Conservation (phyloP, 2,888 invertebrate species). For the Megastigmus dorsalis region DNA sequence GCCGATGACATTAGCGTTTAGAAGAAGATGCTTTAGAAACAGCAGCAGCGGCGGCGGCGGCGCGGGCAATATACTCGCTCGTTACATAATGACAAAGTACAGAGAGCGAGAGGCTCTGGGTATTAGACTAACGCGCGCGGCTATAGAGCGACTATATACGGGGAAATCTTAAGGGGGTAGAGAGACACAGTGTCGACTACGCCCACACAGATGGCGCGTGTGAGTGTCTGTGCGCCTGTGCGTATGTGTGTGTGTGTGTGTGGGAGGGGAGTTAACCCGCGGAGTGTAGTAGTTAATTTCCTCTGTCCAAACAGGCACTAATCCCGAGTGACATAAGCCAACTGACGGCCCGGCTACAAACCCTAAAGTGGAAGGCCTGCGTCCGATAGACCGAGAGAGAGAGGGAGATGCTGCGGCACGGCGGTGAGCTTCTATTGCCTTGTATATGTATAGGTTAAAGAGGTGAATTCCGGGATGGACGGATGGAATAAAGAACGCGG, state of each 20-base stretch:
- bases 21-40: too few relatives aligned
- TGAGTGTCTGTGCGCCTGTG: constrained; percentile 42
- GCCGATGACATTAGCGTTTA: too few relatives aligned
- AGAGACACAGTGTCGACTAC: constrained; percentile 66
- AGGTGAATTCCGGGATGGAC: neutral
- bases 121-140: too few relatives aligned
- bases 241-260: neutral
- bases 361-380: constrained; percentile 51
- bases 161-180: too few relatives aligned
- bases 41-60: too few relatives aligned
- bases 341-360: constrained; percentile 65
- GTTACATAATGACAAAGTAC: neutral
- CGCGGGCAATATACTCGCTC: neutral
- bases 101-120: neutral
- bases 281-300: constrained; percentile 72
- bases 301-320: constrained; percentile 73
- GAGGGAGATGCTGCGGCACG: neutral
- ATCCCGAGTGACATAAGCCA: constrained; percentile 73
- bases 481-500: neutral
- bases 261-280: constrained; percentile 52
- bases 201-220: constrained; percentile 65
- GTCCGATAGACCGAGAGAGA: constrained; percentile 26
- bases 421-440: neutral
- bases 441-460: neutral
- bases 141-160: constrained; percentile 59